Conservation (phyloP, 2,888 invertebrate species). For the Pachymerium ferrugineum region DNA sequence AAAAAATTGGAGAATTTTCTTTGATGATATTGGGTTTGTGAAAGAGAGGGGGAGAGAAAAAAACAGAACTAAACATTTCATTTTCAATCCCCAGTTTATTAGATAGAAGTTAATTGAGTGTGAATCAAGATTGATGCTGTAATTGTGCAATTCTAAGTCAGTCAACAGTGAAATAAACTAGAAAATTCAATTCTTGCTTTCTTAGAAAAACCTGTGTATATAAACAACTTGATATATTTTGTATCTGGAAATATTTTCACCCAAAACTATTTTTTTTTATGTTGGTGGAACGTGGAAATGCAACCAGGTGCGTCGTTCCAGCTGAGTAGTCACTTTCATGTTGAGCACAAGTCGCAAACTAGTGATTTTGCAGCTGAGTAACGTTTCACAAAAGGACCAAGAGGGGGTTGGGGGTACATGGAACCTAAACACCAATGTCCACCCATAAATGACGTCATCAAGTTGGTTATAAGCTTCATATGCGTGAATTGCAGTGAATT, state of each 20-base stretch:
- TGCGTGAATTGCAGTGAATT: conserved; percentile 5
- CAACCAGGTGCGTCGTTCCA: conserved; percentile 27
- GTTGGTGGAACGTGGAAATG: conserved; percentile 17
- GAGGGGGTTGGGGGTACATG: background rate
- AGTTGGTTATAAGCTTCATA: conserved; percentile 19
- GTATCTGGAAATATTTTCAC: background rate
- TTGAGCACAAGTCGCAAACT: conserved; percentile 25
- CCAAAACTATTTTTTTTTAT: background rate
- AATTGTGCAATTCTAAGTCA: conserved; percentile 17
- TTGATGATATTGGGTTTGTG: background rate
- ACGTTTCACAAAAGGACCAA: conserved; percentile 13
- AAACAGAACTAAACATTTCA: conserved; percentile 17
- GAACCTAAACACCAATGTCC: conserved; percentile 24
- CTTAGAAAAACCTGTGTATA: background rate
- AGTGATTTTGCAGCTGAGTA: conserved; percentile 25
- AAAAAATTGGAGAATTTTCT: no score
- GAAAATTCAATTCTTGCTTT: background rate
- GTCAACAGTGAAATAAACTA: background rate
- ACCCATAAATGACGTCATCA: conserved; percentile 15
- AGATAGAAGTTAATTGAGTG: conserved; percentile 22
- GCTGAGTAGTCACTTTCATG: conserved; percentile 27
- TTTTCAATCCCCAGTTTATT: conserved; percentile 24
- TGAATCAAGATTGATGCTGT: conserved; percentile 9
- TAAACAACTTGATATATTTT: background rate
- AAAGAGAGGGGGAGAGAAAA: no score